A percentile compares a stretch with the other conserved stretches of the same genome.
Evolutionary conservation across 2,113 vertebrate species (phyloP).

Genomic region (Empidonax traillii): DNA sequence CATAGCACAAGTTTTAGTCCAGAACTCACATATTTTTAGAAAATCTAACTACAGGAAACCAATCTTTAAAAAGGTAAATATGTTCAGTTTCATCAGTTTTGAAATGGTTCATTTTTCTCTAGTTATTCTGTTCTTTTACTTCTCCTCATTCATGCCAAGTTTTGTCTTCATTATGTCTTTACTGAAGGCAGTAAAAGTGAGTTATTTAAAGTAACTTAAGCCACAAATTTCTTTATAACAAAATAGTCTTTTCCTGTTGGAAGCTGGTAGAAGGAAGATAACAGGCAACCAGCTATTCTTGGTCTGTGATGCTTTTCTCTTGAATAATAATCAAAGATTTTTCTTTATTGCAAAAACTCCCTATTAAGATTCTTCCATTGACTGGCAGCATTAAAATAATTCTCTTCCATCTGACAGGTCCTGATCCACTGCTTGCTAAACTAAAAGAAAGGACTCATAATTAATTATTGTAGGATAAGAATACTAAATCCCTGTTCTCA

Average conservation of each 20-base stretch:
- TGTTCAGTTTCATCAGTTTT: background rate
- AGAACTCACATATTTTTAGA: background rate
- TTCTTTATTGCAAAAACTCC: background rate
- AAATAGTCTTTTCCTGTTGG: background rate
- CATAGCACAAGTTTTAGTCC: background rate
- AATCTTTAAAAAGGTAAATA: background rate
- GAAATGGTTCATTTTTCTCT: background rate
- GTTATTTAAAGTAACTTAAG: background rate
- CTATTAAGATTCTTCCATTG: background rate
- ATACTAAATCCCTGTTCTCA: slow-evolving; percentile 16
- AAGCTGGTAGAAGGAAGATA: background rate
- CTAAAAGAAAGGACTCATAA: background rate
- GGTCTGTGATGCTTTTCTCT: background rate
- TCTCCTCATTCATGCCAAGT: background rate
- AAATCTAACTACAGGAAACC: background rate
- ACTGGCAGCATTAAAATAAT: background rate
- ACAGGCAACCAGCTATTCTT: background rate
- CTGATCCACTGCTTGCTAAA: background rate
- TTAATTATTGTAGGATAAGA: slow-evolving; percentile 12
- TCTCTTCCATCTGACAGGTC: background rate
- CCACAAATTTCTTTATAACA: background rate
- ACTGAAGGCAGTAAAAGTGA: background rate
- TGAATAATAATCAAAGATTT: background rate
- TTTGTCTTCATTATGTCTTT: background rate
- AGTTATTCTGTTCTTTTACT: background rate